Evolutionary conservation across 2,888 invertebrate species (phyloP), one percentile per base, ranked within the genome.

Genomic region (Pandemis corylana): DNA sequence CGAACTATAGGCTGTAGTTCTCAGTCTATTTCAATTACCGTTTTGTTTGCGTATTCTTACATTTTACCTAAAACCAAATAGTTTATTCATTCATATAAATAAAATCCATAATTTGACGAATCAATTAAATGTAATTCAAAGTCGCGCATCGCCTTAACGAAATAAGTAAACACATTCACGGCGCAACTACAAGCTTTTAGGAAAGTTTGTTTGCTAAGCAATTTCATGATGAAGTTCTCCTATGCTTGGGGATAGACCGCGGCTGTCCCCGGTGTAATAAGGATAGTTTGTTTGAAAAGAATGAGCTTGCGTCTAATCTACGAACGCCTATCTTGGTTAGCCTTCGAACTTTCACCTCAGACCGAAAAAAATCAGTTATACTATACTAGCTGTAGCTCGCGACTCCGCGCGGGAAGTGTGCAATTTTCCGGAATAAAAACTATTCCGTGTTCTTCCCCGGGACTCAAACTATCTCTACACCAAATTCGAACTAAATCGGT

Each of bases 181-280:
- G 15, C 13, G 20, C 0, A 15, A 49, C 44, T 12, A 28, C 64
- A 20, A 49, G 41, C 49, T 51, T 67, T 67, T 53, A 53, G 41
- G n/a, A 13, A 67, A 67, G 53, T 67, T 53, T 53, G 6, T 67
- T 67, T 9, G n/a, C 41, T 46, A 67, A 67, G 67, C 41, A 67
- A 53, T 67, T 67, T 41, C 53, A 67, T 67, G 67, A 53, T 53
- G 53, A 53, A 67, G 53, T 53, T 53, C 41, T 53, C 13, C 9
- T 41, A n/a, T n/a, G 51, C 67, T 41, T 15, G 9, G 67, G 36
- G 66, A 66, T 63, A 42, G 28, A 20, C 46, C 44, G 13, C 49
- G 46, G 51, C n/a, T 51, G 28, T 67, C 53, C 67, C 36, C 53
- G 41, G 41, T 67, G 51, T 51, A 67, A 67, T 67, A 42, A 63